Percentiles rank a stretch among this genome's conserved stretches.
phyloP scores from a whole-genome alignment of 2,797 vertebrate genomes.

The Typhlichthys eigenmanni region DNA sequence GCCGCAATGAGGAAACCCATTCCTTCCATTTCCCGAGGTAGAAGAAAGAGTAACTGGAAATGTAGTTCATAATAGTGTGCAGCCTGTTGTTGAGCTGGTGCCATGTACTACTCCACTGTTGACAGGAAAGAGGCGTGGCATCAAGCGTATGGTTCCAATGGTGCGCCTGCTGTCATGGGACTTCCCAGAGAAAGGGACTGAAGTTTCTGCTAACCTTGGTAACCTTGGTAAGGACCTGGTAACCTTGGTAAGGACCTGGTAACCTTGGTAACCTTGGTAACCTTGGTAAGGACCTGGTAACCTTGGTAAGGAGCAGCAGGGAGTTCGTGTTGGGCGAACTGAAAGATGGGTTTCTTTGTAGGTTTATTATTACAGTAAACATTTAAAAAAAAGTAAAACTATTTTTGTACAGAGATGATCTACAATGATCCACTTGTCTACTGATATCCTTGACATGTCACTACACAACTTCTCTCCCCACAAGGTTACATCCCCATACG shows the following conservation, averaged over 20 bases:
- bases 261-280: slow-evolving; percentile 29
- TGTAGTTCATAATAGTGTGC: background rate
- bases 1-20: slow-evolving; percentile 29
- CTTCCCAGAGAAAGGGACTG: slow-evolving; percentile 26
- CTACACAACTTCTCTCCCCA: no score
- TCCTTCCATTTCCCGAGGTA: slow-evolving; percentile 42
- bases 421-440: no score
- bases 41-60: slow-evolving; percentile 15
- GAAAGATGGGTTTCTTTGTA: background rate
- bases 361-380: no score
- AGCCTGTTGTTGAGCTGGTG: slow-evolving; percentile 7
- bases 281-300: no score
- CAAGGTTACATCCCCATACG: no score
- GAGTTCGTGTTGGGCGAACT: slow-evolving; percentile 8
- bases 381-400: background rate
- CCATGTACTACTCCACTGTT: background rate
- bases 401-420: no score
- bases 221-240: no score
- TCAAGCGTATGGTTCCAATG: slow-evolving; percentile 26
- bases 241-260: no score
- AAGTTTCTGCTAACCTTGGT: slow-evolving; percentile 39
- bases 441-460: no score
- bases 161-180: slow-evolving; percentile 11
- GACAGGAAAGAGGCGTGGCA: slow-evolving; percentile 40
- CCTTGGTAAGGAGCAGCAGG: no score